Evolutionary conservation across 2,113 vertebrate species (phyloP).

Genomic region (Neopipo cinnamomea): DNA sequence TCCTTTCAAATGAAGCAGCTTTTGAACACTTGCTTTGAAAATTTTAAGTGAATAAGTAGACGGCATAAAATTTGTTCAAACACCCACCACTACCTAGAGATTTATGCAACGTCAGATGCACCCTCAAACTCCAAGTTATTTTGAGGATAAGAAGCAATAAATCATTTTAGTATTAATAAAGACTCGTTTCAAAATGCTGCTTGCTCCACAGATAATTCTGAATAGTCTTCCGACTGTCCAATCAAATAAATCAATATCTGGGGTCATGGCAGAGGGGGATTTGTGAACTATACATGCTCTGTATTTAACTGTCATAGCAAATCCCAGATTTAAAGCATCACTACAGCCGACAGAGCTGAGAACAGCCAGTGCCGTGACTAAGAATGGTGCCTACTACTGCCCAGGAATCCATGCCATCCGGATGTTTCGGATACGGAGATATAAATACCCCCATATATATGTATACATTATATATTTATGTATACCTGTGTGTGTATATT

Average conservation of each 20-base stretch:
- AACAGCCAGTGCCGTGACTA: neutral
- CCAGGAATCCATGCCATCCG: neutral
- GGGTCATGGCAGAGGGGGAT: slow-evolving; percentile 13
- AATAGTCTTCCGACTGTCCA: slow-evolving; percentile 43
- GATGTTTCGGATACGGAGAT: neutral
- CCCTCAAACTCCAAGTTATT: neutral
- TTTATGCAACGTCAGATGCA: neutral
- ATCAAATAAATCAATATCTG: slow-evolving; percentile 42
- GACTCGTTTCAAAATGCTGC: slow-evolving; percentile 9
- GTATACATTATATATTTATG: neutral
- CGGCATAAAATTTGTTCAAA: slow-evolving; percentile 15
- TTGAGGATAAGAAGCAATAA: neutral
- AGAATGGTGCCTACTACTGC: neutral
- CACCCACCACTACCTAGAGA: neutral
- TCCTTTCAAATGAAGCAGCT: slow-evolving; percentile 9
- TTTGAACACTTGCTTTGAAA: neutral
- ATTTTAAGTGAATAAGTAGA: slow-evolving; percentile 24
- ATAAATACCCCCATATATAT: neutral
- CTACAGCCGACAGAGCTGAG: neutral
- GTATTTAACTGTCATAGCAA: slow-evolving; percentile 39
- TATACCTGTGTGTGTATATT: neutral
- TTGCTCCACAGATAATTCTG: slow-evolving; percentile 25
- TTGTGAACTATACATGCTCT: slow-evolving; percentile 8
- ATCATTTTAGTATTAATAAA: slow-evolving; percentile 14
- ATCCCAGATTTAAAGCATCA: slow-evolving; percentile 25